Base-by-base conservation (phyloP, 2,888 invertebrate genomes). In the Drosophila maculinotata region DNA sequence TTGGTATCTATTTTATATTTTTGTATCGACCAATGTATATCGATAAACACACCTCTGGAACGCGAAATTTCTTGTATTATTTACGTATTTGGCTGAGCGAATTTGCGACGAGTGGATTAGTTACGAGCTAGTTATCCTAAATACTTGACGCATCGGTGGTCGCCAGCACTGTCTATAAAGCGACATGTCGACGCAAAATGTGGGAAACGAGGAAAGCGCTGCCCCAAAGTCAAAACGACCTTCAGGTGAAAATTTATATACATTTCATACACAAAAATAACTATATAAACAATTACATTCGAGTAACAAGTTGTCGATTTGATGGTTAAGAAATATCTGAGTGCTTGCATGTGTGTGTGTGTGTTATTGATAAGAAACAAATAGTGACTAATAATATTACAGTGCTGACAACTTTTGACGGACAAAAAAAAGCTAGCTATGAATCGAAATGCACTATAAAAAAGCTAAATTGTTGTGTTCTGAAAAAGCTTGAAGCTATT, bases 191-290 rank as follows among this genome's bases (percentile, higher is more conserved):
- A 75, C 89, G 44, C 83, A 90, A 58, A 90, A 91, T 78, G 90
- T 88, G 53, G 92, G 91, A 56, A 85, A 67, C 14, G 88, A 86
- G 68, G 92, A 92, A 63, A 60, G 69, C 87, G 36, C 84, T 87
- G 64, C 87, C 90, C 82, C 92, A 39, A 93, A 93, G 87, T 93
- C 93, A 5, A 93, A 93, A 84, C 91, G 92, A 89, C 93, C 93
- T 81, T 93, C 93, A 90, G 93, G 93, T 93, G 58, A 83, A 91
- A 90, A 3, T 86, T 88, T 64, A 28, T 31, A 28, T 33, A 8
- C 1, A 17, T 25, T 53, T 23, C 6, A 38, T 9, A 31, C 42
- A 39, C n/a, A 67, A 26, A 68, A 30, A 41, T 20, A 20, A 20
- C 20, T 4, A 20, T n/a, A n/a, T n/a, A 28, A 44, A 31, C 35